These are phyloP conservation scores for Spongilla lacustris DNA, from an alignment of 37 sponge, comb jelly and placozoan genomes.

Conservation along the genomic window DNA sequence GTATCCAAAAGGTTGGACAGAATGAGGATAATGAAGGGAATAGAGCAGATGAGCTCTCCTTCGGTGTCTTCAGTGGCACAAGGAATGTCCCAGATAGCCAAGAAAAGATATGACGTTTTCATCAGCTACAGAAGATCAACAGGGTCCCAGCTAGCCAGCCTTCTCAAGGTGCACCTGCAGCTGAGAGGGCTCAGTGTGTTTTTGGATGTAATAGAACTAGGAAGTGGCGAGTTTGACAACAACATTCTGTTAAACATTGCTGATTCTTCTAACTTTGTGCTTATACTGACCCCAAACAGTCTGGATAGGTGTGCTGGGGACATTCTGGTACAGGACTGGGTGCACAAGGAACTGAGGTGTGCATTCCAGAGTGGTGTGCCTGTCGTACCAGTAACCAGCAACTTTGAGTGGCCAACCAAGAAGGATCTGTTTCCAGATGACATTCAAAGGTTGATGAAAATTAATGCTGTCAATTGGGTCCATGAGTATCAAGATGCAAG, in stretches of 20 bases:
- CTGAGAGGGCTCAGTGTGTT: conserved; percentile 32
- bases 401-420: conserved; percentile 43
- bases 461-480: conserved; percentile 51
- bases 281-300: conserved; percentile 17
- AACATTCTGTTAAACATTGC: conserved; percentile 34
- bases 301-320: conserved; percentile 51
- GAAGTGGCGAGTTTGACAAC: conserved; percentile 63
- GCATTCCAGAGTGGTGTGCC: conserved; percentile 16
- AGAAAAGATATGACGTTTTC: conserved; percentile 53
- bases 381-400: conserved; percentile 32
- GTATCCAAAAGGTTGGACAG: conserved; percentile 18
- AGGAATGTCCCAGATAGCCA: background rate
- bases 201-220: conserved; percentile 55
- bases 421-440: conserved; percentile 19
- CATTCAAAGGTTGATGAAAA: conserved; percentile 1
- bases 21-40: conserved; percentile 11
- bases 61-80: background rate
- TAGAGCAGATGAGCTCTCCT: conserved; percentile 5
- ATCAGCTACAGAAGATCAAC: conserved; percentile 50
- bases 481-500: conserved; percentile 62
- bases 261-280: conserved; percentile 22
- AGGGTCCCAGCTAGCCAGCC: conserved; percentile 66
- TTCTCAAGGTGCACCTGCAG: conserved; percentile 56
- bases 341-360: conserved; percentile 46
- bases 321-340: conserved; percentile 36